Percentiles rank a stretch among this genome's conserved stretches.
Evolutionary conservation across 2,113 vertebrate species (phyloP).

Genomic region (Mus pahari): DNA sequence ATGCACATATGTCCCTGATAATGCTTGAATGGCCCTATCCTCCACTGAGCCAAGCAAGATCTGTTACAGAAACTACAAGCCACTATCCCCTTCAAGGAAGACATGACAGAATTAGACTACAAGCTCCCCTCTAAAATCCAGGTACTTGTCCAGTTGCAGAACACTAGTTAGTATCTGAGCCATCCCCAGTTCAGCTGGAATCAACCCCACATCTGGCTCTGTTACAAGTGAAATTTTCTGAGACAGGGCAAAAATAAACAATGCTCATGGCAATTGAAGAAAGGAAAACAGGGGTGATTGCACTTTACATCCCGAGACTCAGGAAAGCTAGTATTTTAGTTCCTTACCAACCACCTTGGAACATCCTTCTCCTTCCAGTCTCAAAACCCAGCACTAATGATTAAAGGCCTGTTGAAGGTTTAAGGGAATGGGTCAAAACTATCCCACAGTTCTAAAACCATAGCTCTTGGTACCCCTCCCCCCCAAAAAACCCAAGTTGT

Average conservation of each 20-base stretch:
- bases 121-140: not conserved
- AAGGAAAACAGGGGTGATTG: not conserved
- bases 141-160: not conserved
- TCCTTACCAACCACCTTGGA: not conserved
- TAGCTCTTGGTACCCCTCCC: not conserved
- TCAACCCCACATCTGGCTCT: not conserved
- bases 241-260: not conserved
- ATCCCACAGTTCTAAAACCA: not conserved
- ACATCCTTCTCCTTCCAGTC: not conserved
- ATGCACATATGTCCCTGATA: not conserved
- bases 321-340: not conserved
- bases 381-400: not conserved
- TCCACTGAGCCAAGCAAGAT: not conserved
- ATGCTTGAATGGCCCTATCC: not conserved
- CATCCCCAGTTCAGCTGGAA: not conserved
- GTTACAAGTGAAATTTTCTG: not conserved
- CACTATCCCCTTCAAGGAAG: not conserved
- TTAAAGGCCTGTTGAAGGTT: not conserved
- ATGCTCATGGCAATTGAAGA: not conserved
- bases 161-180: not conserved
- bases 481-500: not conserved
- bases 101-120: not conserved
- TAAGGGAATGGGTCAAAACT: not conserved
- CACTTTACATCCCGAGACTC: not conserved
- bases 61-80: not conserved